These are phyloP conservation scores for Pungitius pungitius DNA, from an alignment of 2,113 vertebrate genomes.

Conservation along the genomic window DNA sequence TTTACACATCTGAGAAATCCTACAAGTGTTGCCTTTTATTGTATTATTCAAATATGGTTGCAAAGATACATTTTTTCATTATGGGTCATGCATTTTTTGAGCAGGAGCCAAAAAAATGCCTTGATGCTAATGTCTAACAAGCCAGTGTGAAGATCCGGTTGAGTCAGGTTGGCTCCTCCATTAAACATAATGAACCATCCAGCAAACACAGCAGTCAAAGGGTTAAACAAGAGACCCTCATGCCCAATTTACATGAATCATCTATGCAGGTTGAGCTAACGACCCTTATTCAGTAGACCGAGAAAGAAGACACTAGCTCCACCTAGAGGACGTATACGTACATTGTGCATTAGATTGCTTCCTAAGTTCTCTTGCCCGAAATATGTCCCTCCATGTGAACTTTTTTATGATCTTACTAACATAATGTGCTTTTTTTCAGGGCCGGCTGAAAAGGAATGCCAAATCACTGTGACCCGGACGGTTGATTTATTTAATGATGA, in stretches of 20 bases:
- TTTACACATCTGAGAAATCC: no score
- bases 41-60: no score
- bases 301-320: slow-evolving; percentile 16
- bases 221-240: not conserved
- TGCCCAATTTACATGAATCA: not conserved
- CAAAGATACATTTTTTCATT: no score
- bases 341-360: not conserved
- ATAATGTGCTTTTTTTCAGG: not conserved
- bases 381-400: not conserved
- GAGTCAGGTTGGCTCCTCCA: not conserved
- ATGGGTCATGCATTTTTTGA: no score
- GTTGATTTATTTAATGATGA: no score
- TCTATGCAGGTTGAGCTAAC: not conserved
- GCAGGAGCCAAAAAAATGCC: no score
- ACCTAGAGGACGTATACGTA: slow-evolving; percentile 24
- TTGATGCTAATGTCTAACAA: no score
- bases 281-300: not conserved
- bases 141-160: not conserved
- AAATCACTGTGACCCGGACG: not conserved
- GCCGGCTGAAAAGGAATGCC: not conserved
- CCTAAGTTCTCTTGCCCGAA: not conserved
- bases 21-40: no score
- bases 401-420: not conserved
- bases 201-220: not conserved
- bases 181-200: not conserved